Percentiles rank a stretch among this genome's conserved stretches.
Conservation (phyloP, 2,888 invertebrate genomes). For the Dryomyza anilis region DNA sequence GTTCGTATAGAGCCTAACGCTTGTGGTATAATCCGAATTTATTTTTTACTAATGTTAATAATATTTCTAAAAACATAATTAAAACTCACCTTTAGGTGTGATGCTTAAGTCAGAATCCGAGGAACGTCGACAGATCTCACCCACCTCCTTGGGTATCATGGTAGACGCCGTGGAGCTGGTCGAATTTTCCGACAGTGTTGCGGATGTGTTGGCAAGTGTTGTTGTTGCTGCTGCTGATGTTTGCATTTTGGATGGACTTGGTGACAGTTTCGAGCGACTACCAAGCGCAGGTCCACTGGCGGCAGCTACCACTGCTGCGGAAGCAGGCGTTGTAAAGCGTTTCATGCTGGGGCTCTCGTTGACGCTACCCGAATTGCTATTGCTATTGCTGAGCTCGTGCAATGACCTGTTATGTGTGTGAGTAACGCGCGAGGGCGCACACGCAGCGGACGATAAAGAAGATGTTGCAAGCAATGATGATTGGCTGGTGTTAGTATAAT, state of each 20-base stretch:
- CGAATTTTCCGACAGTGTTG: slow-evolving; percentile 53
- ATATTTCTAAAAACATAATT: no score
- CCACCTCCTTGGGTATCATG: slow-evolving; percentile 54
- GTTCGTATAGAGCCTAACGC: no score
- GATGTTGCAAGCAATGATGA: slow-evolving; percentile 61
- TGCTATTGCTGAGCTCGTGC: slow-evolving; percentile 45
- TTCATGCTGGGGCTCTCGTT: slow-evolving; percentile 42
- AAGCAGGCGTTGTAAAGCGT: slow-evolving; percentile 46
- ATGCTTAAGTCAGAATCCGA: slow-evolving; percentile 93
- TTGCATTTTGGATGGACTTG: slow-evolving; percentile 65
- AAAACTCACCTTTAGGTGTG: slow-evolving; percentile 83
- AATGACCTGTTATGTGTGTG: slow-evolving; percentile 53
- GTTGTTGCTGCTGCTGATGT: slow-evolving; percentile 6
- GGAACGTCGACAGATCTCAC: slow-evolving; percentile 76
- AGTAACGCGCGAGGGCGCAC: slow-evolving; percentile 39
- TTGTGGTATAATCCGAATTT: no score
- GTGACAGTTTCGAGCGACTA: slow-evolving; percentile 64
- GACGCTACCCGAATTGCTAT: slow-evolving; percentile 46
- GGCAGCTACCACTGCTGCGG: slow-evolving; percentile 36
- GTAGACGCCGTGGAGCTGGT: slow-evolving; percentile 63
- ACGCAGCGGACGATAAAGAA: no score
- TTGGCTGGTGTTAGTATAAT: slow-evolving; percentile 37
- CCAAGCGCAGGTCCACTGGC: slow-evolving; percentile 63
- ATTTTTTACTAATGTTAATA: no score
- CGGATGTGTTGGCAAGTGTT: background rate